A percentile compares a stretch with the other conserved stretches of the same genome.
Conservation (phyloP, 1,140 invertebrate species). For the Drosophila rhopaloa region DNA sequence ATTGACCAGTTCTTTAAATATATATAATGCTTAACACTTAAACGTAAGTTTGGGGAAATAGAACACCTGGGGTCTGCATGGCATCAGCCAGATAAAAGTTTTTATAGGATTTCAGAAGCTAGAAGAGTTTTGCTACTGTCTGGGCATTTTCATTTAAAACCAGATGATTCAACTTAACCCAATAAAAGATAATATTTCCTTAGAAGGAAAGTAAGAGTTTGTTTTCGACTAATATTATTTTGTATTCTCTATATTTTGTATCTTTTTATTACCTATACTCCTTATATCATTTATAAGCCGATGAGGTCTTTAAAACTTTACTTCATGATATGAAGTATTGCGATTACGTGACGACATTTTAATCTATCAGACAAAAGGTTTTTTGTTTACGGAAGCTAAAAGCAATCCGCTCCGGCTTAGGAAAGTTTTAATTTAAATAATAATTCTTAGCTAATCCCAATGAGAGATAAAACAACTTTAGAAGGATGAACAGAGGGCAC, state of each 20-base stretch:
- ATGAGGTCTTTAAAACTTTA: no score
- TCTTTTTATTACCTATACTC: no score
- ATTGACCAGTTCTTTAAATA: not conserved
- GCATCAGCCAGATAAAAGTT: not conserved
- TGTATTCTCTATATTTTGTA: no score
- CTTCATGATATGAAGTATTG: no score
- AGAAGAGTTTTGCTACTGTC: constrained; percentile 14
- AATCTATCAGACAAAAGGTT: not conserved
- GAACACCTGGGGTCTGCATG: constrained; percentile 19
- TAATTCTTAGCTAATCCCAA: constrained; percentile 3
- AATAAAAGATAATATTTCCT: not conserved
- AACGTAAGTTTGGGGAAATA: not conserved
- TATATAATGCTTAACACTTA: not conserved
- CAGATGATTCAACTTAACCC: constrained; percentile 5
- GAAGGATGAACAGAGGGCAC: constrained; percentile 2
- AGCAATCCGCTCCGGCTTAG: constrained; percentile 9
- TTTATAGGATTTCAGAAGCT: constrained; percentile 19
- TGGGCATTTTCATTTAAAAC: constrained; percentile 3
- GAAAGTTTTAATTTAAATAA: constrained; percentile 4
- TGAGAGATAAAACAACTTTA: not conserved
- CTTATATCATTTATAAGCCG: no score
- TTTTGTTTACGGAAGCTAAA: constrained; percentile 15
- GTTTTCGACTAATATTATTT: no score
- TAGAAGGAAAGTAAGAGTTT: not conserved
- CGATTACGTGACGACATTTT: no score